phyloP scores from a whole-genome alignment of 2,888 invertebrate species.

The Drosophila rellima region DNA sequence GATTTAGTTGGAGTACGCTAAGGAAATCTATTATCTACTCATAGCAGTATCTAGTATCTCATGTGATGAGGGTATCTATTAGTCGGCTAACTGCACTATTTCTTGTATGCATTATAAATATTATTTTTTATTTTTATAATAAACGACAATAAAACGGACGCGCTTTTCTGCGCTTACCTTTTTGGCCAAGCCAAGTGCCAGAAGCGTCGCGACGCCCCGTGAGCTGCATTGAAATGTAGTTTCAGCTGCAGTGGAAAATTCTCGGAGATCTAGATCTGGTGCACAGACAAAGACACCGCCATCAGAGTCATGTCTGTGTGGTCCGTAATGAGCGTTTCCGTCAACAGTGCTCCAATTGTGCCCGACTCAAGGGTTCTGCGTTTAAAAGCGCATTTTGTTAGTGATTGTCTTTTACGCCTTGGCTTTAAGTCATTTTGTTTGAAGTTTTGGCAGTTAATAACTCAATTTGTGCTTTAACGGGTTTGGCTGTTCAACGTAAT shows the following conservation, averaged over 20 bases:
- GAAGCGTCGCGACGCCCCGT: constrained; percentile 25
- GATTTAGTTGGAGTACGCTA: not conserved
- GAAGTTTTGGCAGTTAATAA: constrained; percentile 37
- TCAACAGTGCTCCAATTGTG: constrained; percentile 50
- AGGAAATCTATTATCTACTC: no score
- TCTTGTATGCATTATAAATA: constrained; percentile 17
- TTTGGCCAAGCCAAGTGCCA: constrained; percentile 46
- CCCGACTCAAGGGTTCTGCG: constrained; percentile 22
- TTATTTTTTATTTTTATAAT: constrained; percentile 25
- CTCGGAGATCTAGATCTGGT: constrained; percentile 31
- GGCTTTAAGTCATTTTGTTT: constrained; percentile 31
- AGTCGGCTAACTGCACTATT: not conserved
- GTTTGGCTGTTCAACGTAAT: constrained; percentile 39
- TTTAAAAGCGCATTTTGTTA: constrained; percentile 64
- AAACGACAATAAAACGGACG: constrained; percentile 26
- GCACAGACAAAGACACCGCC: constrained; percentile 56
- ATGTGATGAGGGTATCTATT: constrained; percentile 1
- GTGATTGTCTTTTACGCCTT: constrained; percentile 15
- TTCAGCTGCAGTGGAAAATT: constrained; percentile 23
- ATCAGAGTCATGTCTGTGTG: constrained; percentile 33
- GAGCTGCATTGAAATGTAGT: constrained; percentile 52
- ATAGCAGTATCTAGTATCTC: no score
- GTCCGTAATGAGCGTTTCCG: constrained; percentile 59
- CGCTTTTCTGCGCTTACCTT: constrained; percentile 53
- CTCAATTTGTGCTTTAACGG: constrained; percentile 60